A percentile compares a stretch with the other conserved stretches of the same genome.
These are phyloP conservation scores for Neopelma chrysocephalum DNA, from an alignment of 2,797 vertebrate genomes.

Conservation along the genomic window DNA sequence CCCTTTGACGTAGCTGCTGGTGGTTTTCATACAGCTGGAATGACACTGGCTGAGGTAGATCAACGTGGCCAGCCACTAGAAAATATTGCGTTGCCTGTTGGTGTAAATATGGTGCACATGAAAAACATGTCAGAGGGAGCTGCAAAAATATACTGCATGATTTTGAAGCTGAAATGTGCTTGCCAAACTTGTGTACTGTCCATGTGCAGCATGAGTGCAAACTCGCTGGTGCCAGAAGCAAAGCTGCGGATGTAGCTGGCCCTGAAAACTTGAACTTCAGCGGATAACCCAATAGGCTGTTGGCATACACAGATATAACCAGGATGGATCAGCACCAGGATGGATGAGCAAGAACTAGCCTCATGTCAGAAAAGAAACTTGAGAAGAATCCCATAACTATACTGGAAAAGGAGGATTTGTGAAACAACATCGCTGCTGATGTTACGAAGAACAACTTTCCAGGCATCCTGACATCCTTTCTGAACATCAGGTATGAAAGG, in stretches of 20 bases:
- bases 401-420: background rate
- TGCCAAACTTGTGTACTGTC: background rate
- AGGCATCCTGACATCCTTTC: background rate
- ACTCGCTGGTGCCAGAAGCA: background rate
- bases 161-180: background rate
- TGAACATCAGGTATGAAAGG: background rate
- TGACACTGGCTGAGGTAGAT: background rate
- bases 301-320: background rate
- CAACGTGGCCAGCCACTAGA: background rate
- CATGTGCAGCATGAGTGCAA: background rate
- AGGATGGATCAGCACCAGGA: background rate
- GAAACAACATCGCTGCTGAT: background rate
- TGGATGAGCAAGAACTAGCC: background rate
- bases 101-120: background rate
- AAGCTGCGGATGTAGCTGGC: background rate
- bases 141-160: background rate
- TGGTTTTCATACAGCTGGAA: background rate
- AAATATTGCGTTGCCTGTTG: fast-evolving
- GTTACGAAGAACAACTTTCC: background rate
- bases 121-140: background rate
- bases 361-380: background rate
- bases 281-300: background rate
- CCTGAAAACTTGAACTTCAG: background rate
- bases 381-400: background rate
- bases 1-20: background rate